These are phyloP conservation scores for Drosophila hamatofila DNA, from an alignment of 2,888 invertebrate genomes.

Conservation along the genomic window DNA sequence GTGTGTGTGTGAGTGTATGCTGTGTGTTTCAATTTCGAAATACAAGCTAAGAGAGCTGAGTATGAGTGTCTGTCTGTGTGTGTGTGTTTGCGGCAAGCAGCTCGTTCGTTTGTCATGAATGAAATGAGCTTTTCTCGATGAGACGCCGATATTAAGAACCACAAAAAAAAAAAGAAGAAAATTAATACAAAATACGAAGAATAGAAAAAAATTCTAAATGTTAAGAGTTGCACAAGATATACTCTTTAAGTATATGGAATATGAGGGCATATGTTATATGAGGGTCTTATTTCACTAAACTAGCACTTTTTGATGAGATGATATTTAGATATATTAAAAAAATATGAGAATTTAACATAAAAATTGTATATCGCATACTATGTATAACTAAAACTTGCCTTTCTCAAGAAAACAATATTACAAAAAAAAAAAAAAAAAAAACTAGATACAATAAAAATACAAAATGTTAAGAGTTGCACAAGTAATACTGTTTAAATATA, in stretches of 20 bases:
- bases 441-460: neutral
- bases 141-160: conserved; percentile 14
- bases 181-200: neutral
- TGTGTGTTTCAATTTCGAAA: conserved; percentile 65
- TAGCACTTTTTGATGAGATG: too few species aligned
- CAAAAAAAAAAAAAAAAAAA: conserved; percentile 1
- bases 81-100: conserved; percentile 18
- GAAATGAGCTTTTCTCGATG: conserved; percentile 61
- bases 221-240: neutral
- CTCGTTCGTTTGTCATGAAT: conserved; percentile 60
- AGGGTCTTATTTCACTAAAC: too few species aligned
- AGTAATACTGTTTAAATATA: too few species aligned
- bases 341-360: too few species aligned
- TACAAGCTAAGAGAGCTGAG: conserved; percentile 26
- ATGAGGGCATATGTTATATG: neutral
- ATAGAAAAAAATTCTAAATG: neutral
- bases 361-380: too few species aligned
- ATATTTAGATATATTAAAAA: too few species aligned
- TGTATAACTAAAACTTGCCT: too few species aligned
- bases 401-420: too few species aligned
- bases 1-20: conserved; percentile 8
- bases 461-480: neutral
- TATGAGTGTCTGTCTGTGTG: neutral
- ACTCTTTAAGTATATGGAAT: conserved; percentile 14
- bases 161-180: neutral